A percentile compares a stretch with the other conserved stretches of the same genome.
Conservation (phyloP, 2,888 invertebrate species). For the Dasypogon diadema region DNA sequence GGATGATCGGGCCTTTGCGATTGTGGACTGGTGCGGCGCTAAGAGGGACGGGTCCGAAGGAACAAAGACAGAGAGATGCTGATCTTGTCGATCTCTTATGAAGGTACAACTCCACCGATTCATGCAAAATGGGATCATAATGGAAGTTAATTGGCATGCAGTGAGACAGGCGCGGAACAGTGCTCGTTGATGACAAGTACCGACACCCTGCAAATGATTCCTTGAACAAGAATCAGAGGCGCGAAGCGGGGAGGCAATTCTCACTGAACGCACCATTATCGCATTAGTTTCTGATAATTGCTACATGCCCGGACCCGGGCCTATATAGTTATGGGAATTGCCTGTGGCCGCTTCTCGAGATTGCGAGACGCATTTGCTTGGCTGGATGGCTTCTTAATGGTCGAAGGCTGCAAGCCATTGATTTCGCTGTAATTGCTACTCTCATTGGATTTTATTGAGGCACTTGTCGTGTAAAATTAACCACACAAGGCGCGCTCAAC, state of each 20-base stretch:
- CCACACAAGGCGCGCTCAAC: no score
- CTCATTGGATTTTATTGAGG: no score
- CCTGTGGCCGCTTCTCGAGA: constrained; percentile 1
- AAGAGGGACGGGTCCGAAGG: no score
- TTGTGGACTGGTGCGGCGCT: no score
- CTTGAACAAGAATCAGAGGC: constrained; percentile 19
- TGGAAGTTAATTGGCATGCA: constrained; percentile 48
- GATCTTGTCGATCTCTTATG: not conserved
- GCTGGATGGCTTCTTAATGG: no score
- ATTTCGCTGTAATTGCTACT: no score
- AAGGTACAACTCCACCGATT: constrained; percentile 39
- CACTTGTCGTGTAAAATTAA: no score
- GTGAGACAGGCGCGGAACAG: constrained; percentile 4
- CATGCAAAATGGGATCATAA: constrained; percentile 48
- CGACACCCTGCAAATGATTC: constrained; percentile 32
- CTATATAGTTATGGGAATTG: not conserved
- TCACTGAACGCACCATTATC: constrained; percentile 9
- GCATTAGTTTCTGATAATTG: constrained; percentile 39
- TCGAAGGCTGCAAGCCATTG: no score
- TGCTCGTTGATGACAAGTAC: not conserved
- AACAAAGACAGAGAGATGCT: not conserved
- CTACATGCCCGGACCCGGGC: constrained; percentile 1
- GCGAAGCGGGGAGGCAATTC: constrained; percentile 8
- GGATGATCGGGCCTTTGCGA: no score
- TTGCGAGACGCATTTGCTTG: not conserved